Conservation (phyloP, 2,888 invertebrate species). For the Agonopterix arenella region DNA sequence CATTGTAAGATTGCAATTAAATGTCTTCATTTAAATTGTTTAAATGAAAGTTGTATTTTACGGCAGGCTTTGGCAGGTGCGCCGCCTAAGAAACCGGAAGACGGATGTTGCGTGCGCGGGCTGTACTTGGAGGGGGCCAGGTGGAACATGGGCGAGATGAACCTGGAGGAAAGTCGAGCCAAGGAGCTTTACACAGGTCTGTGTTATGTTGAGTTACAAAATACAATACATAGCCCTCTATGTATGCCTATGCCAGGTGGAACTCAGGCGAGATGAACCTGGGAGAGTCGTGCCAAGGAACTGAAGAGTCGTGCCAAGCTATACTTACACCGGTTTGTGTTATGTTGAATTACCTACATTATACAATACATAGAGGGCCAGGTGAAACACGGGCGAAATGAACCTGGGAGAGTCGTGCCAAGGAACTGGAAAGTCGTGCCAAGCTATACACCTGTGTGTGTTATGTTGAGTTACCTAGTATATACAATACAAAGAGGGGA, state of each 20-base stretch:
- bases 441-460: no score
- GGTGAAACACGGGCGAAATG: constrained; percentile 80
- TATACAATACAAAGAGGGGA: constrained; percentile 43
- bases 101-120: constrained; percentile 81
- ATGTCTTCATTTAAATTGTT: no score
- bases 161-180: constrained; percentile 78
- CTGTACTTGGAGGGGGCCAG: constrained; percentile 87
- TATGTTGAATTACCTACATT: no score
- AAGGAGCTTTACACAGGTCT: constrained; percentile 84
- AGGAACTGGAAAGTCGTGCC: no score
- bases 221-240: no score
- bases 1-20: no score
- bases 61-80: constrained; percentile 58
- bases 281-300: constrained; percentile 81
- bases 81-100: constrained; percentile 66
- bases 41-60: background rate
- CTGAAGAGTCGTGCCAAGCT: constrained; percentile 79
- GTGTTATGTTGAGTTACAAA: no score
- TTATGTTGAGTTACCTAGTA: no score
- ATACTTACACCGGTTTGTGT: no score
- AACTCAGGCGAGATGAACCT: constrained; percentile 70
- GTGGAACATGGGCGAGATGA: constrained; percentile 78
- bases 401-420: constrained; percentile 78
- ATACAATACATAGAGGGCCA: constrained; percentile 46
- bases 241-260: no score